Conservation (phyloP, 2,113 vertebrate species). For the Aleadryas rufinucha region DNA sequence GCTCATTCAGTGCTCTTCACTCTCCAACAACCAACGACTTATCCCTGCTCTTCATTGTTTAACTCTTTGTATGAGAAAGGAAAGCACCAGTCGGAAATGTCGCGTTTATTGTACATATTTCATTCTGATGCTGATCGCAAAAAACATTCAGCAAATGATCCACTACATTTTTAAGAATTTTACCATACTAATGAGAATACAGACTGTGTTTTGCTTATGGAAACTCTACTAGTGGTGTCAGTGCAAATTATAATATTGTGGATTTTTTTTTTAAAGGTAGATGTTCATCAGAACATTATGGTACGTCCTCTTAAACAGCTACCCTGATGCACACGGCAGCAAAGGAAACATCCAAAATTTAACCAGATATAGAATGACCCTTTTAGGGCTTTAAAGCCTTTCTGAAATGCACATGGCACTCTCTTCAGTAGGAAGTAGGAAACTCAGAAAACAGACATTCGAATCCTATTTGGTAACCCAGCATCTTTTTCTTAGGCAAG, state of each 20-base stretch:
- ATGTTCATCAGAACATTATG: not conserved
- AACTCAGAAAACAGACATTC: not conserved
- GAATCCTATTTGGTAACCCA: not conserved
- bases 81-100: not conserved
- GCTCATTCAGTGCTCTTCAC: not conserved
- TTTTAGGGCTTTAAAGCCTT: not conserved
- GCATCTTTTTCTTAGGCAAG: not conserved
- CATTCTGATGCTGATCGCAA: not conserved
- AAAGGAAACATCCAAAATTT: not conserved
- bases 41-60: not conserved
- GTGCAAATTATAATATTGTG: not conserved
- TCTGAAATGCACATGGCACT: not conserved
- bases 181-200: not conserved
- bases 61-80: not conserved
- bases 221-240: not conserved
- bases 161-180: not conserved
- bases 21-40: not conserved
- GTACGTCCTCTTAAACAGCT: not conserved
- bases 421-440: not conserved
- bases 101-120: not conserved
- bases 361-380: not conserved
- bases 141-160: not conserved
- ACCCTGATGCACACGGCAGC: not conserved
- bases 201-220: not conserved
- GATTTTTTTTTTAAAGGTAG: not conserved